phyloP scores from a whole-genome alignment of 2,113 vertebrate genomes.

The Corythornis madagascariensis region DNA sequence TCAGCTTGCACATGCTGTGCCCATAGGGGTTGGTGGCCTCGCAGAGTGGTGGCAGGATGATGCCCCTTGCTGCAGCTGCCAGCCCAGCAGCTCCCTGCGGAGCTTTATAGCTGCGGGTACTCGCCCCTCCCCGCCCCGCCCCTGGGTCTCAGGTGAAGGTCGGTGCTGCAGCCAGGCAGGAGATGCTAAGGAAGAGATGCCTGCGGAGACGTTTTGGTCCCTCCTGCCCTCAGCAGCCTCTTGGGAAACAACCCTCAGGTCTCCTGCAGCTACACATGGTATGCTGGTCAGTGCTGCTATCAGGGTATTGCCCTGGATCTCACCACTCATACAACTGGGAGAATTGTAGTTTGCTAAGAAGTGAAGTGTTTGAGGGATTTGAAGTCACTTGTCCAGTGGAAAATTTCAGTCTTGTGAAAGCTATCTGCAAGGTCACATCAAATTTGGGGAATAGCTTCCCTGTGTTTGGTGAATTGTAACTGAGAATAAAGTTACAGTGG shows the following conservation, averaged over 20 bases:
- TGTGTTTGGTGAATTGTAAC: background rate
- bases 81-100: fast-evolving
- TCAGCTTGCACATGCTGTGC: background rate
- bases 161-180: background rate
- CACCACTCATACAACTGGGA: background rate
- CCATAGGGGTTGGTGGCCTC: fast-evolving
- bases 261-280: fast-evolving
- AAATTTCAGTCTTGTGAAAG: background rate
- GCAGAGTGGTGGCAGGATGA: fast-evolving
- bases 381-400: fast-evolving
- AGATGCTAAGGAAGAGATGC: fast-evolving
- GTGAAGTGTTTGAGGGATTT: background rate
- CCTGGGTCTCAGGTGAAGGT: background rate
- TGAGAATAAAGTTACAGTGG: fast-evolving
- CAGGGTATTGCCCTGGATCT: fast-evolving
- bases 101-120: no score
- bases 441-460: background rate
- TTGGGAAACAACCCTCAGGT: background rate
- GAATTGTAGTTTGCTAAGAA: background rate
- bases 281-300: fast-evolving
- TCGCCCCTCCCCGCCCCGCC: fast-evolving
- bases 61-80: no score
- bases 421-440: fast-evolving
- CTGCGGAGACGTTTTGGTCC: fast-evolving
- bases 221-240: background rate